These are phyloP conservation scores for Brienomyrus longianalis DNA, from an alignment of 2,113 vertebrate genomes.

Conservation along the genomic window DNA sequence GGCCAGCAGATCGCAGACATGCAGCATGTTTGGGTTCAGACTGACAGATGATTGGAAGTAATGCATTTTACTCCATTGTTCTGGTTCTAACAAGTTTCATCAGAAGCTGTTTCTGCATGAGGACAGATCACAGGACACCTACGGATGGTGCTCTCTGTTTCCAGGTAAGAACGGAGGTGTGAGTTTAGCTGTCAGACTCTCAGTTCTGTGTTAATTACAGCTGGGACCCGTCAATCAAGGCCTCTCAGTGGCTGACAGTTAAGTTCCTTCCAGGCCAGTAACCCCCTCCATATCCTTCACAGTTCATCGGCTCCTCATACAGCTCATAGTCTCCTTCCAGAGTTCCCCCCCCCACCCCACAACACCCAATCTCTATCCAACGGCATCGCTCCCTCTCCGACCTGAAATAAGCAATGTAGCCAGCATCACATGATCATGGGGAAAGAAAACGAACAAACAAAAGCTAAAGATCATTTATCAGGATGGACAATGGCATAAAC, in stretches of 20 bases:
- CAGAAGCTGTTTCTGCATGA: background rate
- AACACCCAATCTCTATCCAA: background rate
- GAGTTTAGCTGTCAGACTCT: slow-evolving; percentile 18
- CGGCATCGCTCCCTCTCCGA: slow-evolving; percentile 13
- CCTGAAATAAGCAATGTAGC: slow-evolving; percentile 22
- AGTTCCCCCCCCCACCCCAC: background rate
- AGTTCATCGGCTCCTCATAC: slow-evolving; percentile 40
- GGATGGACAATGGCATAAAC: background rate
- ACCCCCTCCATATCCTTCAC: slow-evolving; percentile 47
- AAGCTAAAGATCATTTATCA: slow-evolving; percentile 25
- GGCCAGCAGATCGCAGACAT: background rate
- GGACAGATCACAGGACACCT: background rate
- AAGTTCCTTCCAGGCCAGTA: slow-evolving; percentile 45
- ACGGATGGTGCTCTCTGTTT: background rate
- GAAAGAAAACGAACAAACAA: background rate
- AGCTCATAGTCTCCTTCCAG: slow-evolving; percentile 19
- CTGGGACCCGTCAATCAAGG: slow-evolving; percentile 39
- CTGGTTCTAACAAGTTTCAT: background rate
- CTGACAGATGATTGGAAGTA: background rate
- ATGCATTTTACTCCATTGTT: background rate
- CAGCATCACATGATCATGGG: slow-evolving; percentile 26
- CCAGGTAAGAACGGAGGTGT: background rate
- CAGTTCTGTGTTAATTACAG: slow-evolving; percentile 46
- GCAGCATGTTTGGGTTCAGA: background rate
- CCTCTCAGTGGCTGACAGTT: slow-evolving; percentile 40